Conservation (phyloP, 1,140 invertebrate genomes). For the Drosophila varians region DNA sequence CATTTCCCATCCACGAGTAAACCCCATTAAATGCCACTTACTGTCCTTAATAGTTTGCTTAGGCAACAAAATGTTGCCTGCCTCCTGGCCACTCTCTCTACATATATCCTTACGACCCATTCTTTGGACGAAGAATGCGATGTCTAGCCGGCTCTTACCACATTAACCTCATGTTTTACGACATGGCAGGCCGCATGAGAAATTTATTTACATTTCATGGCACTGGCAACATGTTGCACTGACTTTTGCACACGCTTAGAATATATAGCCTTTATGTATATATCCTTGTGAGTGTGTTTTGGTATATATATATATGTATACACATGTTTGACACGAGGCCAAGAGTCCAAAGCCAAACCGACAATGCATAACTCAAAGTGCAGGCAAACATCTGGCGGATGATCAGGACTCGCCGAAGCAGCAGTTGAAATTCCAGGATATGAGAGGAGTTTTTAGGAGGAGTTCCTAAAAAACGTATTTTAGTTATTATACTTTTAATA, state of each 20-base stretch:
- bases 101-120: neutral
- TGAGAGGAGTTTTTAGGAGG: conserved; percentile 2
- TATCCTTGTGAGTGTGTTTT: neutral
- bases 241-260: conserved; percentile 28
- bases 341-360: conserved; percentile 53
- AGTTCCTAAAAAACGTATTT: neutral
- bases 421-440: neutral
- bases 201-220: conserved; percentile 82
- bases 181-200: conserved; percentile 76
- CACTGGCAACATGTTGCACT: conserved; percentile 74
- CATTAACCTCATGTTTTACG: conserved; percentile 81
- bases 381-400: conserved; percentile 66
- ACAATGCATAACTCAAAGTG: conserved; percentile 79
- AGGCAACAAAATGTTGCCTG: conserved; percentile 65
- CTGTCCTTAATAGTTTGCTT: conserved; percentile 72
- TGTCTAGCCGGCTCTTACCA: conserved; percentile 67
- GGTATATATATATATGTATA: conserved; percentile 8
- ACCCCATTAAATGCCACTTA: conserved; percentile 76
- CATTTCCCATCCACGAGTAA: conserved; percentile 35
- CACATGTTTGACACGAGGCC: conserved; percentile 72
- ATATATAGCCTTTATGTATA: conserved; percentile 19
- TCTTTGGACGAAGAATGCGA: neutral
- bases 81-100: no score
- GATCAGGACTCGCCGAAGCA: neutral
- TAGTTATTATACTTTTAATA: no score